Conservation (phyloP, 2,888 invertebrate genomes). For the Drymonia ruficornis region DNA sequence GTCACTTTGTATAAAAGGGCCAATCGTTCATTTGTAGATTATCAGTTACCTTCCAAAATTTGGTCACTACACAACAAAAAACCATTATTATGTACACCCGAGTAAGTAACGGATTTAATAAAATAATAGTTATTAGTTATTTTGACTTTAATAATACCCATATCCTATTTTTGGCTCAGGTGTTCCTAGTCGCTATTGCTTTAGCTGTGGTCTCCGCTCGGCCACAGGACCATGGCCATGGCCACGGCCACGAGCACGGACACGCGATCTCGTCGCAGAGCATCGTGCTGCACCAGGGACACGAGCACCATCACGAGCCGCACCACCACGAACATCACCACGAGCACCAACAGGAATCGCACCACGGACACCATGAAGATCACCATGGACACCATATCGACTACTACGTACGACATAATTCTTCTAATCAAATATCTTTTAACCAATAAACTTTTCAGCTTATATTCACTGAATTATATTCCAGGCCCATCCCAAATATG, state of each 20-base stretch:
- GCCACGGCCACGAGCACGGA: constrained; percentile 38
- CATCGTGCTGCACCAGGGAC: constrained; percentile 52
- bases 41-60: constrained; percentile 10
- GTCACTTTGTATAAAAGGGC: constrained; percentile 5
- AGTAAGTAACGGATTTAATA: constrained; percentile 13
- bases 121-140: neutral
- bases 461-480: neutral
- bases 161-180: constrained; percentile 20
- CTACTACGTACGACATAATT: constrained; percentile 37
- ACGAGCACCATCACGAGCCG: constrained; percentile 28
- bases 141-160: no score
- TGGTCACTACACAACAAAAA: neutral
- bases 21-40: neutral
- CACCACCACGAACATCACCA: no score
- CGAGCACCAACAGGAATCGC: constrained; percentile 15
- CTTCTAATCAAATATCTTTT: neutral
- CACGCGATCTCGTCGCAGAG: constrained; percentile 51
- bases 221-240: constrained; percentile 36
- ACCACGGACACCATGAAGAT: constrained; percentile 18
- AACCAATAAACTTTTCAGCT: neutral
- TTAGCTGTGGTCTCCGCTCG: constrained; percentile 38
- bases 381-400: constrained; percentile 31
- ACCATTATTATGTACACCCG: constrained; percentile 14
- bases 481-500: constrained; percentile 49
- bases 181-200: constrained; percentile 32